phyloP scores from a whole-genome alignment of 2,113 vertebrate genomes.

The Steatornis caripensis region DNA sequence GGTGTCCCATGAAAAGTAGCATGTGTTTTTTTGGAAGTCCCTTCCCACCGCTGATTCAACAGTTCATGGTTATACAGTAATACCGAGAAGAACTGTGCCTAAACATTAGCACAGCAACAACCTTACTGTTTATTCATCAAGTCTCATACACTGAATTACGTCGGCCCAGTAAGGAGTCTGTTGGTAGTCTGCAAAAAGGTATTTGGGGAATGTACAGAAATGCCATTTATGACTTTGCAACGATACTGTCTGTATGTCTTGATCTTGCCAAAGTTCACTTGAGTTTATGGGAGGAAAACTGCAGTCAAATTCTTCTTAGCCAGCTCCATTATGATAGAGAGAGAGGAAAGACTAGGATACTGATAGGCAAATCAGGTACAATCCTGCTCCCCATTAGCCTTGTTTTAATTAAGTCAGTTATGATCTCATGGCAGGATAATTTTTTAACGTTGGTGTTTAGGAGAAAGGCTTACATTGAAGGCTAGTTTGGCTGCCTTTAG shows the following conservation, averaged over 20 bases:
- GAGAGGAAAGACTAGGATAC: neutral
- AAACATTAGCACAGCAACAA: neutral
- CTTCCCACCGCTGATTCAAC: neutral
- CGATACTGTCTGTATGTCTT: neutral
- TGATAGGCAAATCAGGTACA: slow-evolving; percentile 32
- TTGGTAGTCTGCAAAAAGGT: neutral
- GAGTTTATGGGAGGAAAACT: slow-evolving; percentile 13
- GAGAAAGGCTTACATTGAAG: slow-evolving; percentile 50
- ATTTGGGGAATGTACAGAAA: slow-evolving; percentile 31
- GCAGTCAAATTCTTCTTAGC: neutral
- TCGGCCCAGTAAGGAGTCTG: neutral
- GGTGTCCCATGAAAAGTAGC: neutral
- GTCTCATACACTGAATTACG: neutral
- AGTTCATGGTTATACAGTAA: neutral
- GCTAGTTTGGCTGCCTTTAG: neutral
- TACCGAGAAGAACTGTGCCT: neutral
- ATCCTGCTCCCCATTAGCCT: slow-evolving; percentile 27
- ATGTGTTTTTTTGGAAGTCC: neutral
- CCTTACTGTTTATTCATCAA: neutral
- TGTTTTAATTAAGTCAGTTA: slow-evolving; percentile 19
- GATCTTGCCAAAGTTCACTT: slow-evolving; percentile 6
- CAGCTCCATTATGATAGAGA: neutral
- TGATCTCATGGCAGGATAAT: slow-evolving; percentile 59
- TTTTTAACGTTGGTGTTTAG: slow-evolving; percentile 46
- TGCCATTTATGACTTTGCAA: neutral